Evolutionary conservation across 2,888 invertebrate species (phyloP).

Genomic region (Temnothorax unifasciatus): DNA sequence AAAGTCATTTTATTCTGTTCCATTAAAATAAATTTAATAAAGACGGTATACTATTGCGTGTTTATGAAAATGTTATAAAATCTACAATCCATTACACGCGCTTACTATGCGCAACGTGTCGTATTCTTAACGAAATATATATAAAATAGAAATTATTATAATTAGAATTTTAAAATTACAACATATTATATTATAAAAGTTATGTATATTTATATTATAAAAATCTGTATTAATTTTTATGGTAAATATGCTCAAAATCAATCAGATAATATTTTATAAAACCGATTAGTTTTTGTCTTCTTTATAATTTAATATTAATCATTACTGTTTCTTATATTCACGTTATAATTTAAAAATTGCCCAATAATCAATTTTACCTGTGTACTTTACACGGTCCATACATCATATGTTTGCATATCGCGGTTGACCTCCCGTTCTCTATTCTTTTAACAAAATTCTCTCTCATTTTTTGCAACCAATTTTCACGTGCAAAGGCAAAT

Average conservation of each 20-base stretch:
- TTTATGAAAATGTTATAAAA: not conserved
- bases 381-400: not conserved
- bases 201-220: not conserved
- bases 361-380: not conserved
- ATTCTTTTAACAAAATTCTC: not conserved
- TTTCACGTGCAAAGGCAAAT: not conserved
- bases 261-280: not conserved
- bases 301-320: not conserved
- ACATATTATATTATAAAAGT: not conserved
- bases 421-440: not conserved
- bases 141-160: too few species aligned
- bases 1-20: not conserved
- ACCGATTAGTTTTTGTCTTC: not conserved
- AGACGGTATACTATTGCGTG: not conserved
- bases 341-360: not conserved
- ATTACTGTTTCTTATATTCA: not conserved
- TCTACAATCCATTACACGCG: not conserved
- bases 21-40: conserved; percentile 1
- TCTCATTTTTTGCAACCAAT: conserved; percentile 6
- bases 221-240: not conserved
- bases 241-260: not conserved
- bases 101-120: not conserved
- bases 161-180: not conserved
- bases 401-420: not conserved
- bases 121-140: not conserved